Conservation (phyloP, 2,797 vertebrate genomes). For the Poliocrania exsul region DNA sequence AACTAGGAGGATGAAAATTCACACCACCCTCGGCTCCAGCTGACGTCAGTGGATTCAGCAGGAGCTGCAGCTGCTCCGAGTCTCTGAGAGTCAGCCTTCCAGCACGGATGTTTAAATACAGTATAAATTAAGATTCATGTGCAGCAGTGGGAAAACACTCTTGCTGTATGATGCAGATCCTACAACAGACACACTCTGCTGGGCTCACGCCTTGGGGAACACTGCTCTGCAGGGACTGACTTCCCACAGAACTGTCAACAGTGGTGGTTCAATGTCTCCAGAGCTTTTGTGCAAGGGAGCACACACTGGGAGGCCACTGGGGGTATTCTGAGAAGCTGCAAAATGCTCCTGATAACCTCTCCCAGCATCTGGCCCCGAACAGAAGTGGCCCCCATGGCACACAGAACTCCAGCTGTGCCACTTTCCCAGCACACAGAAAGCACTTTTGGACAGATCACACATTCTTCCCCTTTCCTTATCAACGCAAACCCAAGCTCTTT, state of each 20-base stretch:
- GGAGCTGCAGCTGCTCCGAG: background rate
- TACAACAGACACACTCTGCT: background rate
- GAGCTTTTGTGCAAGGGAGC: background rate
- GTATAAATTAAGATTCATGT: background rate
- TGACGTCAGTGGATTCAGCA: conserved; percentile 1
- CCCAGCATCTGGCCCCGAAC: background rate
- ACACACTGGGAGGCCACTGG: background rate
- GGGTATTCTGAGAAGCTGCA: background rate
- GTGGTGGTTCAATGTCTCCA: accelerated
- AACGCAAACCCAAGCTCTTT: background rate
- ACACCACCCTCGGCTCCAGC: background rate
- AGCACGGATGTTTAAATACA: background rate
- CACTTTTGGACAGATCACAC: background rate
- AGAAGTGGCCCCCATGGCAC: accelerated
- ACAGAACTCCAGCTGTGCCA: background rate
- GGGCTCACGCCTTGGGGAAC: background rate
- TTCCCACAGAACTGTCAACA: background rate
- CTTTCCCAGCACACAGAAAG: background rate
- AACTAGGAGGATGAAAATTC: conserved; percentile 2
- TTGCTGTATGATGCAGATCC: background rate
- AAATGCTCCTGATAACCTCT: background rate
- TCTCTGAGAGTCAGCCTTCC: background rate
- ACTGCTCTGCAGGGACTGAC: background rate
- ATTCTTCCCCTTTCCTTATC: background rate
- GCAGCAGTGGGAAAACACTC: background rate